A percentile compares a stretch with the other conserved stretches of the same genome.
Conservation (phyloP, 2,797 vertebrate genomes). For the Muraenolepis orangiensis region DNA sequence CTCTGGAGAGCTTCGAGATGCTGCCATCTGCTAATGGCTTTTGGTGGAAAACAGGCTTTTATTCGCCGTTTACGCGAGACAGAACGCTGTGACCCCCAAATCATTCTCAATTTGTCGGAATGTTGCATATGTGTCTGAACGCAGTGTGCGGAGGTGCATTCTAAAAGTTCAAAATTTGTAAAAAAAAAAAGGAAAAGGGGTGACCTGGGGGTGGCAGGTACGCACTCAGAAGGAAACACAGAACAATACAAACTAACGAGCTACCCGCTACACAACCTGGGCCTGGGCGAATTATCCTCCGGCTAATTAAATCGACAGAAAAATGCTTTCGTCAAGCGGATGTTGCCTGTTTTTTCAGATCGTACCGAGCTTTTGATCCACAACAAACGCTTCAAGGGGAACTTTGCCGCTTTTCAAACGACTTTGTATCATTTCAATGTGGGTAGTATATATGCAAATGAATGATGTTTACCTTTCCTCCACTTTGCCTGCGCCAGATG, state of each 20-base stretch:
- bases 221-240: slow-evolving; percentile 61
- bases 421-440: too few species aligned
- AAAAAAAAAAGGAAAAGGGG: slow-evolving; percentile 71
- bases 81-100: slow-evolving; percentile 13
- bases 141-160: slow-evolving; percentile 48
- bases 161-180: slow-evolving; percentile 64
- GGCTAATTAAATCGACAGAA: slow-evolving; percentile 70
- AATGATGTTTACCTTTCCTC: too few species aligned
- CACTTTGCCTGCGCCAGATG: too few species aligned
- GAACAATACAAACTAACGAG: slow-evolving; percentile 75
- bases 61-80: not conserved
- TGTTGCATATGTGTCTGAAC: slow-evolving; percentile 37
- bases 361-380: slow-evolving; percentile 31
- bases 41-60: not conserved
- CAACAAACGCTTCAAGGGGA: not conserved
- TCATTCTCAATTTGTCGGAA: slow-evolving; percentile 24
- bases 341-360: slow-evolving; percentile 39
- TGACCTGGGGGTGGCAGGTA: slow-evolving; percentile 65
- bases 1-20: slow-evolving; percentile 32
- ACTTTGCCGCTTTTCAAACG: too few species aligned
- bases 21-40: slow-evolving; percentile 22
- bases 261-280: slow-evolving; percentile 64
- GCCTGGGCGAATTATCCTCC: slow-evolving; percentile 64
- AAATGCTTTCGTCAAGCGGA: slow-evolving; percentile 48
- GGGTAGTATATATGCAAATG: too few species aligned